Evolutionary conservation across 2,888 invertebrate species (phyloP), one percentile per base, ranked within the genome.

Genomic region (Polylopha cassiicola): DNA sequence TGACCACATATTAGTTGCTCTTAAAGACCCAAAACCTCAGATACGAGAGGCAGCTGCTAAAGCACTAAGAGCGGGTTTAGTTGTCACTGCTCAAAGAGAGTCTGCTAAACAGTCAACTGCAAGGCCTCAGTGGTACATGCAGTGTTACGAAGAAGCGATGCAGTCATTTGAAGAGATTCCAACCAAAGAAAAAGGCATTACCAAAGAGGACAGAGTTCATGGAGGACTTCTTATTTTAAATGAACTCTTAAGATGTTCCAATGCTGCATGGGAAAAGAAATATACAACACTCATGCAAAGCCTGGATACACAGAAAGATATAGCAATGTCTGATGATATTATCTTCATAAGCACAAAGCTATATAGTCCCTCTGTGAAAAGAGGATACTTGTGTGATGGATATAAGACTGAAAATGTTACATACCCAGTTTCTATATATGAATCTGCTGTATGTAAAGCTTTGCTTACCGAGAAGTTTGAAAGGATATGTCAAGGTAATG

Each of bases 41-140:
- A 95, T 99, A 46, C 88, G 99, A 30, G 96, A 98, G 72, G 95
- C 94, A 3, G 97, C 98, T 0, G 96, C 95, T 0, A 95, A 96
- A 59, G 98, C 99, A 0, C 78, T 99, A n/a, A 87, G 97, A 56
- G 97, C 98, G 11, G 98, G 98, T 0, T 81, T 99, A 3, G 93
- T 97, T 0, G 97, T 99, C 1, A 98, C 97, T 0, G 93, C 98
- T 1, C 98, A 98, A 66, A 88, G 99, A 44, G 99, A 99, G 82
- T 93, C 94, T n/a, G 93, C 95, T 0, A 97, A 95, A 68, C 96
- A 97, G 65, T 92, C 92, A 22, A 92, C 92, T 39, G 93, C 94
- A 52, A 94, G 92, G 64, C 93, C 95, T 0, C 92, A 91, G 53
- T 98, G 97, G 96, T 95, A 95, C 70, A 94, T 93, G 66, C 94